Evolutionary conservation across 2,797 vertebrate genomes (phyloP).

Genomic region (Myripristis jacobus): DNA sequence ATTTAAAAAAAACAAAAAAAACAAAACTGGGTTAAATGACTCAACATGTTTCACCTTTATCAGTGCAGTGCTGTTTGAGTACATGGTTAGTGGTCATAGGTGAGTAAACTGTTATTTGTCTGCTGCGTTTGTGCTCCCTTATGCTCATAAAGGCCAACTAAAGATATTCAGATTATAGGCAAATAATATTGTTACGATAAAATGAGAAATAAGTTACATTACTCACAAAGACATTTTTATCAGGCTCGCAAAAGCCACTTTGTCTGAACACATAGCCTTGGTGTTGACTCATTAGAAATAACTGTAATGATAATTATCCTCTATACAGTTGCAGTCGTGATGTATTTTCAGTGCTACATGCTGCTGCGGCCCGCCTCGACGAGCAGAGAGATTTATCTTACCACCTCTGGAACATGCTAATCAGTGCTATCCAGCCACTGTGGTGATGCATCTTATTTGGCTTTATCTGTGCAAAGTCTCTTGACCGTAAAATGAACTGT

Average conservation of each 20-base stretch:
- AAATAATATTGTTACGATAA: conserved; percentile 23
- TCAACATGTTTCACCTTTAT: conserved; percentile 39
- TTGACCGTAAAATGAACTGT: conserved; percentile 75
- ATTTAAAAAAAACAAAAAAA: no score
- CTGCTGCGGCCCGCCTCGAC: conserved; percentile 45
- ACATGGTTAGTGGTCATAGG: not conserved
- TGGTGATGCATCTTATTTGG: conserved; percentile 54
- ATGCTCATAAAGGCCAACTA: conserved; percentile 14
- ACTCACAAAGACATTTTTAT: conserved; percentile 55
- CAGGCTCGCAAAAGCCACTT: conserved; percentile 6
- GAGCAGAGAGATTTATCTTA: conserved; percentile 55
- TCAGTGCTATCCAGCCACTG: conserved; percentile 48
- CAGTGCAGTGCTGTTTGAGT: not conserved
- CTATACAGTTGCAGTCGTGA: conserved; percentile 30
- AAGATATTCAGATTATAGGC: conserved; percentile 3
- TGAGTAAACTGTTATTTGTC: not conserved
- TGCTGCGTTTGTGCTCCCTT: not conserved
- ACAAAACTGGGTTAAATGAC: conserved; percentile 61
- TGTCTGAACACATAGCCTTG: conserved; percentile 34
- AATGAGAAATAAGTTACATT: conserved; percentile 45
- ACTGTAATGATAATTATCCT: conserved; percentile 23
- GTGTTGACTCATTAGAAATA: conserved; percentile 42
- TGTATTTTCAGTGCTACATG: conserved; percentile 63
- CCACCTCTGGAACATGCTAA: conserved; percentile 71
- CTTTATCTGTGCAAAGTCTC: conserved; percentile 52